Conservation (phyloP, 2,888 invertebrate species). For the Torymus texanus region DNA sequence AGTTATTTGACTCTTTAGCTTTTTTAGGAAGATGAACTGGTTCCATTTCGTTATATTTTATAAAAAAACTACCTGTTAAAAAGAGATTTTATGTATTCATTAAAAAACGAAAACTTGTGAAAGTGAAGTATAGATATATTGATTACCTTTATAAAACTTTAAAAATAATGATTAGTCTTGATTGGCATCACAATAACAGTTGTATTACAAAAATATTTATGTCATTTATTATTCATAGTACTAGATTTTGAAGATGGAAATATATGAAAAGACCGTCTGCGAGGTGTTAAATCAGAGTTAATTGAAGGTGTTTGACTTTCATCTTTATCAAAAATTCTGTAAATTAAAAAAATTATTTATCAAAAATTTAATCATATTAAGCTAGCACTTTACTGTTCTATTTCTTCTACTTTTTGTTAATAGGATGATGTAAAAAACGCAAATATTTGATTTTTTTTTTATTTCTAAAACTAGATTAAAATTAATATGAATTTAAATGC, state of each 20-base stretch:
- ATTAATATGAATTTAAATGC: not conserved
- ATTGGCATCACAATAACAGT: not conserved
- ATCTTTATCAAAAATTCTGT: constrained; percentile 23
- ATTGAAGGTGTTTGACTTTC: constrained; percentile 2
- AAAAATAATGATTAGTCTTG: not conserved
- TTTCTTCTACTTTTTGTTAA: too few species aligned
- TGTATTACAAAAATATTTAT: not conserved
- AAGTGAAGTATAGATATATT: not conserved
- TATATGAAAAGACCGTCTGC: constrained; percentile 37
- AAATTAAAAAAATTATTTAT: constrained; percentile 21
- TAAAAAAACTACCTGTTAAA: constrained; percentile 21
- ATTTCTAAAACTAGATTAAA: too few species aligned
- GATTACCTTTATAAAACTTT: constrained; percentile 7
- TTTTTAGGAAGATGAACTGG: constrained; percentile 38
- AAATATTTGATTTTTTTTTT: too few species aligned
- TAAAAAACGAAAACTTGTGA: not conserved
- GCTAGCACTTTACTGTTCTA: too few species aligned
- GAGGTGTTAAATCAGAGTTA: constrained; percentile 18
- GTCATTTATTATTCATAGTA: constrained; percentile 10
- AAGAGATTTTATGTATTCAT: not conserved
- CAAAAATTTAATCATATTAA: not conserved
- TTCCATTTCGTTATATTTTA: constrained; percentile 30
- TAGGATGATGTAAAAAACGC: too few species aligned
- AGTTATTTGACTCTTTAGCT: constrained; percentile 19
- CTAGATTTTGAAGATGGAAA: constrained; percentile 39